Conservation (phyloP, 2,113 vertebrate genomes). For the Electrona antarctica region DNA sequence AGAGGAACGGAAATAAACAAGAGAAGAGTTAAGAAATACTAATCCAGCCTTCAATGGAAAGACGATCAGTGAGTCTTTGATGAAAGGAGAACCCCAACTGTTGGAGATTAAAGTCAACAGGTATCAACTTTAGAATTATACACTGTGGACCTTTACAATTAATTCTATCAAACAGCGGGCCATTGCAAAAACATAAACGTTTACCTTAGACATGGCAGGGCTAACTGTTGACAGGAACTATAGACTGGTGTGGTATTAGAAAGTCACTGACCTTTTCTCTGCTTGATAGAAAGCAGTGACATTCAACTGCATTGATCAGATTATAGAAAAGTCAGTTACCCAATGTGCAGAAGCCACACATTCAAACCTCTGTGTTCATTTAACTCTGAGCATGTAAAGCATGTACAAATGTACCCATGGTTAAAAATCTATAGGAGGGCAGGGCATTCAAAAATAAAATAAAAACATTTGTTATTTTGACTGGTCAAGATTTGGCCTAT, state of each 20-base stretch:
- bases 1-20: constrained; percentile 18
- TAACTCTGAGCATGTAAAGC: no score
- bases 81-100: not conserved
- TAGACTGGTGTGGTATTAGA: constrained; percentile 52
- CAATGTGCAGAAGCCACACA: constrained; percentile 31
- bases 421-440: constrained; percentile 3
- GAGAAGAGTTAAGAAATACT: not conserved
- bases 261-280: constrained; percentile 66
- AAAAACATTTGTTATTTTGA: not conserved
- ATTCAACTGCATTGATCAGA: constrained; percentile 65
- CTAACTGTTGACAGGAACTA: not conserved
- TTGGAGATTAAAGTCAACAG: not conserved
- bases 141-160: not conserved
- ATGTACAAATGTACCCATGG: constrained; percentile 6
- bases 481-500: constrained; percentile 41
- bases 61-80: not conserved
- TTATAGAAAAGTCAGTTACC: constrained; percentile 42
- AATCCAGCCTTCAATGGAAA: not conserved
- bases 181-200: constrained; percentile 15
- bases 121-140: not conserved
- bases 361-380: not conserved
- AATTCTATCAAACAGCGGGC: not conserved
- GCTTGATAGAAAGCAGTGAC: constrained; percentile 61
- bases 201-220: constrained; percentile 8
- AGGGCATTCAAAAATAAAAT: constrained; percentile 6